Percentiles rank a stretch among this genome's conserved stretches.
Conservation (phyloP, 2,888 invertebrate species). For the Polydrusus cervinus region DNA sequence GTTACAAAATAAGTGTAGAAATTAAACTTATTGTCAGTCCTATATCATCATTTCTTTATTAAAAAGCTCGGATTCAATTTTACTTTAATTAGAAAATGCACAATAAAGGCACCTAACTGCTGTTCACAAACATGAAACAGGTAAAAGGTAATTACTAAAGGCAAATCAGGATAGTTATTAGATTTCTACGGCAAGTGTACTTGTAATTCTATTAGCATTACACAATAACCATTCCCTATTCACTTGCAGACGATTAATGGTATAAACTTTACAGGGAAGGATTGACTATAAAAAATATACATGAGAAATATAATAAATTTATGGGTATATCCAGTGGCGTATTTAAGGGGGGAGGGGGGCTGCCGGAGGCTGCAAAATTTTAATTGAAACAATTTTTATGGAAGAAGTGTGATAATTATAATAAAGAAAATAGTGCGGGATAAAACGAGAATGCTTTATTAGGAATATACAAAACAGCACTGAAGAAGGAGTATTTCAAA, state of each 20-base stretch:
- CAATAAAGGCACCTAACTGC: slow-evolving; percentile 12
- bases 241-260: slow-evolving; percentile 18
- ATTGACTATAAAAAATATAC: neutral
- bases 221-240: slow-evolving; percentile 28
- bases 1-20: too few relatives aligned
- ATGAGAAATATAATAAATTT: neutral
- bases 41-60: neutral
- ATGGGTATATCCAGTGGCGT: too few relatives aligned
- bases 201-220: slow-evolving; percentile 30
- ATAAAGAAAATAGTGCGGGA: too few relatives aligned
- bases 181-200: slow-evolving; percentile 20
- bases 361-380: too few relatives aligned
- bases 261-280: slow-evolving; percentile 9
- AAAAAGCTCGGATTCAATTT: slow-evolving; percentile 3
- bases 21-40: neutral
- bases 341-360: too few relatives aligned
- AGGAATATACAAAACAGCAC: too few relatives aligned
- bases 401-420: too few relatives aligned
- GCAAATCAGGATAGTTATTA: slow-evolving; percentile 30
- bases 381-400: too few relatives aligned
- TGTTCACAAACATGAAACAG: slow-evolving; percentile 10
- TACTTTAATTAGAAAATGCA: neutral
- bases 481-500: too few relatives aligned
- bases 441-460: too few relatives aligned
- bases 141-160: slow-evolving; percentile 17